Percentiles rank a stretch among this genome's conserved stretches.
Conservation (phyloP, 1,140 invertebrate genomes). For the Diploscapter pachys region DNA sequence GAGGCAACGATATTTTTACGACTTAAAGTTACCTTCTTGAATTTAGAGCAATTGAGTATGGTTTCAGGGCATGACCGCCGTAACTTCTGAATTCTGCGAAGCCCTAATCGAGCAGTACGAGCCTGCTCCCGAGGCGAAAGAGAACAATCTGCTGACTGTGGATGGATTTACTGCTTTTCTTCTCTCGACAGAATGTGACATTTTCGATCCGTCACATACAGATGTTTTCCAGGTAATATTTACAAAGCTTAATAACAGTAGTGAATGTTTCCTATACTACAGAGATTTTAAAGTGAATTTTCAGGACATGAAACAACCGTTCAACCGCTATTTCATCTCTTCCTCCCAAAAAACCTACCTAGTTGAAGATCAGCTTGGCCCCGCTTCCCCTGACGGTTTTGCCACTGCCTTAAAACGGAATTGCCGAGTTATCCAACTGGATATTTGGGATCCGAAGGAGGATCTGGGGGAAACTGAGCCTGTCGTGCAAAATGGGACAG, state of each 20-base stretch:
- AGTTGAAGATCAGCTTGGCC: constrained; percentile 65
- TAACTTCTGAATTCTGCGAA: constrained; percentile 64
- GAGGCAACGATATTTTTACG: no score
- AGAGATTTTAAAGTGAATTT: no score
- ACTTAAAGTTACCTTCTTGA: no score
- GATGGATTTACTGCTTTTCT: constrained; percentile 69
- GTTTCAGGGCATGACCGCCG: constrained; percentile 60
- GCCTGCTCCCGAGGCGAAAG: constrained; percentile 65
- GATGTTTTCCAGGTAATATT: constrained; percentile 51
- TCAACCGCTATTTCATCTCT: constrained; percentile 69
- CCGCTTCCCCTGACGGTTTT: constrained; percentile 65
- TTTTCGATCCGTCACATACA: constrained; percentile 65
- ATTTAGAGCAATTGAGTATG: no score
- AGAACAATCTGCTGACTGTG: constrained; percentile 65
- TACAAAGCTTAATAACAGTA: no score
- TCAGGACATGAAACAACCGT: constrained; percentile 60
- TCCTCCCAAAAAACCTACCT: constrained; percentile 71
- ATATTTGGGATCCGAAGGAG: constrained; percentile 64
- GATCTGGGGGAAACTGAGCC: constrained; percentile 64
- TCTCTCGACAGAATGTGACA: constrained; percentile 66
- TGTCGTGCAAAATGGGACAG: constrained; percentile 64
- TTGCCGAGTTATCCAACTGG: constrained; percentile 63
- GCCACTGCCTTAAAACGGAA: constrained; percentile 56
- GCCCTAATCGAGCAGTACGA: constrained; percentile 67
- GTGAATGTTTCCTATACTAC: no score